Conservation (phyloP, 2,113 vertebrate species). For the Eupsittula cactorum region DNA sequence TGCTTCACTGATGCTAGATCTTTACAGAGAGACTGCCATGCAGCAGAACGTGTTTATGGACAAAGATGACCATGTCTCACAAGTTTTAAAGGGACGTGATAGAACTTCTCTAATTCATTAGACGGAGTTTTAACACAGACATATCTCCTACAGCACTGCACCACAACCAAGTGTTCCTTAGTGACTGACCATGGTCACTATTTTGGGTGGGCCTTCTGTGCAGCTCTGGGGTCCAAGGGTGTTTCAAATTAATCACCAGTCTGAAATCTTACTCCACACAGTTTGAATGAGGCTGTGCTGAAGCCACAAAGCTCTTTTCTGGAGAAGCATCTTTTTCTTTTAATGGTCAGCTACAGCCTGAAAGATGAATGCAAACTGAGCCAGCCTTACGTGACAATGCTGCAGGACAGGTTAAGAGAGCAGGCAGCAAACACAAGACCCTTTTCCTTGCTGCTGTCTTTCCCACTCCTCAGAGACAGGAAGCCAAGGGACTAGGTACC, state of each 20-base stretch:
- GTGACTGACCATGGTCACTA: background rate
- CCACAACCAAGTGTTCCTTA: background rate
- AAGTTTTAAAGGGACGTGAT: background rate
- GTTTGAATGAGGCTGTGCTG: background rate
- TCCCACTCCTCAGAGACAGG: background rate
- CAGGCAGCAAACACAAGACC: background rate
- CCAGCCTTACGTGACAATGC: background rate
- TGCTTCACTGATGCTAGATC: background rate
- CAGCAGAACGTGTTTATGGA: rapidly evolving
- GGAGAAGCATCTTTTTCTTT: background rate
- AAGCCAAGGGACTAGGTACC: background rate
- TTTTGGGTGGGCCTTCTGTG: background rate
- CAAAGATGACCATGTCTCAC: background rate
- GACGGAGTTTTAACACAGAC: background rate
- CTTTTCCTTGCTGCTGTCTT: background rate
- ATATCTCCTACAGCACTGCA: background rate
- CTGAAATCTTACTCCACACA: background rate
- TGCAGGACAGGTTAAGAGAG: background rate
- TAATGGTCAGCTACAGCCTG: background rate
- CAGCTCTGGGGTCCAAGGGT: background rate
- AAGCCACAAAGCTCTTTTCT: background rate
- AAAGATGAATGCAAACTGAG: background rate
- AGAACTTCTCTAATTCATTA: background rate
- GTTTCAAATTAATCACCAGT: background rate
- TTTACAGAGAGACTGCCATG: background rate